Base-by-base conservation (phyloP, 1,140 invertebrate species). In the Orius laevigatus region DNA sequence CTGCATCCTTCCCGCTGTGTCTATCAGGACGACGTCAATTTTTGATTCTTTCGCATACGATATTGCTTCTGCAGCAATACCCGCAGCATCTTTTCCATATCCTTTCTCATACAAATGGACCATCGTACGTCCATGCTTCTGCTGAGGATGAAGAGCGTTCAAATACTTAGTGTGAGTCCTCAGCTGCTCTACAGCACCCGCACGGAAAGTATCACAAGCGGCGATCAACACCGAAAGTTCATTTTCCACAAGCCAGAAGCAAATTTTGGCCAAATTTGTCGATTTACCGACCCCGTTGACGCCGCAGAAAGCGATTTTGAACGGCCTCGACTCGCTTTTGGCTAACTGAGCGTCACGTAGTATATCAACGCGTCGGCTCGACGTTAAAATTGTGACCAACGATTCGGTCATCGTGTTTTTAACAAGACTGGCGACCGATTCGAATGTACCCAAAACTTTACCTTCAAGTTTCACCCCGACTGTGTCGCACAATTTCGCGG, bases 221-320 rank as follows among this genome's bases (percentile, higher is more conserved):
- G 95, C 95, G 52, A 99, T 97, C 56, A 99, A 64, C 11, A 99
- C 95, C 36, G 84, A 77, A 57, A 96, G 79, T 57, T 90, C 84
- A 65, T 99, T 99, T 69, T 98, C 94, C 55, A 98, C 92, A 43
- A 99, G 68, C 96, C 96, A 99, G 64, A 98, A 99, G 60, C 91
- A 92, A 48, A 99, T 96, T 76, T 99, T 99, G 2, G 96, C 95
- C 33, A 99, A 68, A 70, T 99, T 99, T 2, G 96, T 99, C 0
- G 93, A 98, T 62, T 99, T 99, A 41, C 96, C 96, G 2, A 99
- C 96, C 36, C 96, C 96, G 66, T 99, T 99, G 0, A 99, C 96
- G 41, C 96, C 96, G 69, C 96, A 99, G 63, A 99, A 99, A 0
- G 88, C 78, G 69, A 98, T 89, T 1, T 91, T 82, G 65, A 93